Conservation (phyloP, 1,140 invertebrate species). For the Mesaphorura yosii region DNA sequence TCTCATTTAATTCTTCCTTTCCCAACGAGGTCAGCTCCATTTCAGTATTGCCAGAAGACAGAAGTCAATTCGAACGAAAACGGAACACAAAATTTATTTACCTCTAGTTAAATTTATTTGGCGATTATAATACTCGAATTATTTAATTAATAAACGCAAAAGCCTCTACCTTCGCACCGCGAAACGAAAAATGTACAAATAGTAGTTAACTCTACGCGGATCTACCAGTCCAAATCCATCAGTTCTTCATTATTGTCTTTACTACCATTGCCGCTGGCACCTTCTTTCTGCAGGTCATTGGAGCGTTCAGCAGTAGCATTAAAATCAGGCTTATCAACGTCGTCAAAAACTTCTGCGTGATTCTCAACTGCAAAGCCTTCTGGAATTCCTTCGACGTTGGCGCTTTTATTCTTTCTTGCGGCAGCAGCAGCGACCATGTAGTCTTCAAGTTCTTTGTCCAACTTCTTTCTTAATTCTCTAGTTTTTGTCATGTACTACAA, state of each 20-base stretch:
- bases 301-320: neutral
- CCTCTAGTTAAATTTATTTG: too few species aligned
- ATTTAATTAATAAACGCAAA: too few species aligned
- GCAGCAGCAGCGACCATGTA: conserved; percentile 17
- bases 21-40: too few species aligned
- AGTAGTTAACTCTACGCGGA: too few species aligned
- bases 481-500: conserved; percentile 27
- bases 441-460: conserved; percentile 23
- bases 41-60: too few species aligned
- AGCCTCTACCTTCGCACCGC: too few species aligned
- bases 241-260: neutral
- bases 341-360: neutral
- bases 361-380: neutral
- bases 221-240: neutral
- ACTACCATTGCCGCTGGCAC: neutral
- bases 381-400: neutral
- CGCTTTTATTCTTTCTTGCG: neutral
- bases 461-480: conserved; percentile 12
- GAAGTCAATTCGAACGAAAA: too few species aligned
- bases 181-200: too few species aligned
- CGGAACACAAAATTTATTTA: too few species aligned
- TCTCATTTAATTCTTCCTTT: too few species aligned
- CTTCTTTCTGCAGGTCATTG: too few species aligned
- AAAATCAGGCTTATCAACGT: neutral
- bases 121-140: too few species aligned